Evolutionary conservation across 2,888 invertebrate genomes (phyloP), one percentile per base, ranked within the genome.

Genomic region (Corythucha ciliata): DNA sequence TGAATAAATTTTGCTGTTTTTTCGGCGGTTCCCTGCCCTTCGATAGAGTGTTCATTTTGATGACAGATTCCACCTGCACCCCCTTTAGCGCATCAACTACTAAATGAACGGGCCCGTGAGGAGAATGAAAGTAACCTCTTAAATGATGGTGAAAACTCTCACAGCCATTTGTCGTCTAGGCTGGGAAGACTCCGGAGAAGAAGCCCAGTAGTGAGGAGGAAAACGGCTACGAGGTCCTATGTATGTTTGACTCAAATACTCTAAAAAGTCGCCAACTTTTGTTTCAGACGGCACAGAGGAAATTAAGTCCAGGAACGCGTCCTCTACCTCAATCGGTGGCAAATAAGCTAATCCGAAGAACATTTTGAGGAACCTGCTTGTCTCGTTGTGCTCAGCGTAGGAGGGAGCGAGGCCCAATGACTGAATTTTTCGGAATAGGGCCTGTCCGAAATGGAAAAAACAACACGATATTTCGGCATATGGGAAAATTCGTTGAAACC

Each of bases 391-490:
- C 33, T n/a, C 33, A 33, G 33, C 16, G 16, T 33, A 33, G 33
- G n/a, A n/a, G 16, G 33, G 33, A 33, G 33, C 4, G 33, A 33
- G 33, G 33, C 33, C 33, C 33, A 33, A 6, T 33, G 4, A 33
- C 16, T 33, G 33, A n/a, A 33, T 16, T 33, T 33, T 33, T 33
- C 33, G 33, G 33, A 33, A 33, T 33, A 33, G 33, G n/a, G 33
- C 3, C 33, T 33, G 33, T 33, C 33, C 33, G 33, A 33, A 33
- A 33, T 33, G 33, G 33, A 33, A 33, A 33, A 33, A 33, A n/a
- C n/a, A n/a, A n/a, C n/a, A n/a, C n/a, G n/a, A n/a, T n/a, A n/a
- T n/a, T n/a, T n/a, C n/a, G n/a, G n/a, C n/a, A n/a, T n/a, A n/a
- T n/a, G n/a, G n/a, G n/a, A n/a, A n/a, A n/a, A n/a, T n/a, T n/a